Evolutionary conservation across 2,797 vertebrate species (phyloP), one percentile per base, ranked within the genome.

Genomic region (Tinamus major): DNA sequence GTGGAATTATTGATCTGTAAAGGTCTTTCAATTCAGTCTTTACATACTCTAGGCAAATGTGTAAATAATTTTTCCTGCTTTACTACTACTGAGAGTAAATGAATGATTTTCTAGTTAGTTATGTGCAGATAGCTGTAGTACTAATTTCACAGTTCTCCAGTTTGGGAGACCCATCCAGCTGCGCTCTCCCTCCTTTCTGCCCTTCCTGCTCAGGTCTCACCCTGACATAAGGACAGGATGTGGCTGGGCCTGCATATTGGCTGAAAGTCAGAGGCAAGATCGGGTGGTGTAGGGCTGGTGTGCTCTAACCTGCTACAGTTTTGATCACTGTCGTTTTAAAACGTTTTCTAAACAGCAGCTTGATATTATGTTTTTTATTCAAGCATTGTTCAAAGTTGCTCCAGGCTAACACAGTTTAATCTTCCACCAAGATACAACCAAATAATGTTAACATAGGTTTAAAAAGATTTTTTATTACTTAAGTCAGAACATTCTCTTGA

Each of bases 271-370:
- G 21, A 27, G 68, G 8, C 13, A 21, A 7, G 24, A 56, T 67
- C 63, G 13, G 15, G 35, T 74, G 6, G 20, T 1, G 0, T 26
- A 49, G 41, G 5, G 53, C 13, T 64, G 6, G 1, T 26, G 19
- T 55, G 8, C 12, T 61, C 9, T 80, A 24, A 48, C 68, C 82
- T 87, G 26, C 20, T 62, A 21, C 1, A 9, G 6, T 87, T 81
- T 83, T 68, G n/a, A 70, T 56, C 48, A 42, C 8, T 83, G 77
- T 62, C 7, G 55, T 90, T 95, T 92, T 59, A 62, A 65, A 92
- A 70, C 59, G 4, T 56, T 21, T 80, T 78, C 29, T 72, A 26
- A 90, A 68, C 2, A 70, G 19, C 13, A 79, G 20, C 29, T 75
- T 33, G 55, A 65, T 85, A 62, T 65, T 67, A 46, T 9, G 7